These are phyloP conservation scores for Cebus imitator DNA, from an alignment of 2,113 vertebrate species.

Conservation along the genomic window DNA sequence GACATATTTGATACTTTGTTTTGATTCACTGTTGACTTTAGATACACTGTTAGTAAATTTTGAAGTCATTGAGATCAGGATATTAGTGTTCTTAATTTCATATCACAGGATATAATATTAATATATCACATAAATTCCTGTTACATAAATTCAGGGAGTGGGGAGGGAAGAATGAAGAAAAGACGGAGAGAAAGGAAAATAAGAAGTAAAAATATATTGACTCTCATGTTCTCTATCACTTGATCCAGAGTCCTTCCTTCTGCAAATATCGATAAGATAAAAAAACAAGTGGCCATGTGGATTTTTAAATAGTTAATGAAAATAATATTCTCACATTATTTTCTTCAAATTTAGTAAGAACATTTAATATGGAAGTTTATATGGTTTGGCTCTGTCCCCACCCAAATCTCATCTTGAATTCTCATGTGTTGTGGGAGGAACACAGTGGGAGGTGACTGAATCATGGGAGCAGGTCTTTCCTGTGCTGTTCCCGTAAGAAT, in stretches of 20 bases:
- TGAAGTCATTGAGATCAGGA: neutral
- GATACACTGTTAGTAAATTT: neutral
- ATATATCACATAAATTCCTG: neutral
- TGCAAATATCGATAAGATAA: neutral
- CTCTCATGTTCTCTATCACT: neutral
- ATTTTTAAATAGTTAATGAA: neutral
- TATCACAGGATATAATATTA: neutral
- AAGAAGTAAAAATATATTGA: neutral
- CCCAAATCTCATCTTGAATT: too few species aligned
- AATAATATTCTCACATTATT: neutral
- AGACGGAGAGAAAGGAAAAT: neutral
- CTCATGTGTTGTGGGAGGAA: too few species aligned
- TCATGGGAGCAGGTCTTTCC: too few species aligned
- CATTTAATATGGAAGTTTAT: neutral
- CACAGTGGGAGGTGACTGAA: too few species aligned
- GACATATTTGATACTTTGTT: neutral
- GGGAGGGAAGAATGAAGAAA: neutral
- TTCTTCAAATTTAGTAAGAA: neutral
- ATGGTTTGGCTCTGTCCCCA: too few species aligned
- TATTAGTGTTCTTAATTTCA: neutral
- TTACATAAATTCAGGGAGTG: neutral
- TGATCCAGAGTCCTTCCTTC: neutral
- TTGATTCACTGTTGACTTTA: neutral
- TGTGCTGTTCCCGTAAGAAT: too few species aligned
- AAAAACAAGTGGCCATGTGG: neutral